phyloP scores from a whole-genome alignment of 2,113 vertebrate genomes.

The Eudorcas thomsonii region DNA sequence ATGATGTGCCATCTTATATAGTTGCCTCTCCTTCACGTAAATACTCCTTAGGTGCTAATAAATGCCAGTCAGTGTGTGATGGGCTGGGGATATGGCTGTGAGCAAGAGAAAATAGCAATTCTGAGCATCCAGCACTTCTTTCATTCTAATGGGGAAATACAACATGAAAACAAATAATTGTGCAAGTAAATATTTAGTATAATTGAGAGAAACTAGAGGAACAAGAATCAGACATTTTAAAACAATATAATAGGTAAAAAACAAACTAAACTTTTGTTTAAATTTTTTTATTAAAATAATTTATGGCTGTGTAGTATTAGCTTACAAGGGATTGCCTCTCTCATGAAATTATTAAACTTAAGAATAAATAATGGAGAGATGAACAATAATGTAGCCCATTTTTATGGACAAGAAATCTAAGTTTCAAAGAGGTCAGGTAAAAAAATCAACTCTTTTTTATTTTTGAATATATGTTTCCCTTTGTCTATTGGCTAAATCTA shows the following conservation, averaged over 20 bases:
- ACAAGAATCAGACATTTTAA: constrained; percentile 32
- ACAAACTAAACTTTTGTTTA: background rate
- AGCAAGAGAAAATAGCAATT: background rate
- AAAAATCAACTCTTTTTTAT: background rate
- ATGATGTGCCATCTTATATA: background rate
- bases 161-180: constrained; percentile 26
- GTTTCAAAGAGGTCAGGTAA: background rate
- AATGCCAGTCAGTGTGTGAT: background rate
- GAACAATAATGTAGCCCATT: background rate
- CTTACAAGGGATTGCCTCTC: background rate
- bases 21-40: background rate
- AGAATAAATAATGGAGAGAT: background rate
- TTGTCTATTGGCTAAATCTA: background rate
- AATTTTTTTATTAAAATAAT: background rate
- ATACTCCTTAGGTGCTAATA: background rate
- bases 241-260: background rate
- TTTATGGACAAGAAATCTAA: background rate
- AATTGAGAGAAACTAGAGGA: constrained; percentile 29
- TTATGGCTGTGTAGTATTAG: background rate
- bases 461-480: background rate
- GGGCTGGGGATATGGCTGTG: background rate
- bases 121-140: background rate
- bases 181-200: constrained; percentile 17
- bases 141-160: background rate
- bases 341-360: constrained; percentile 17